phyloP scores from a whole-genome alignment of 2,113 vertebrate genomes.

The Delphinus delphis region DNA sequence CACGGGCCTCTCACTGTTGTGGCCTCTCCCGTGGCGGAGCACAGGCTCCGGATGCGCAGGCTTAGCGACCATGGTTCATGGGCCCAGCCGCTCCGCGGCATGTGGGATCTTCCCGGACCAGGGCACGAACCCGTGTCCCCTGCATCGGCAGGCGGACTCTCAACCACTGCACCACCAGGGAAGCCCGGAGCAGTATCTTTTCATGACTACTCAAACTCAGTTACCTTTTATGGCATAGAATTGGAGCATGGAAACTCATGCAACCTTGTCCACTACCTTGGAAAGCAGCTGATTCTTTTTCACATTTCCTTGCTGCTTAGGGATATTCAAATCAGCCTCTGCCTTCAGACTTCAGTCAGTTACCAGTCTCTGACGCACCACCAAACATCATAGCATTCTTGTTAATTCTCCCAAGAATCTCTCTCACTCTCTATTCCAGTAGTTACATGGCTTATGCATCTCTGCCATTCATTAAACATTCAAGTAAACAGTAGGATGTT shows the following conservation, averaged over 20 bases:
- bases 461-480: neutral
- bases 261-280: neutral
- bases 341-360: neutral
- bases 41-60: too few relatives aligned
- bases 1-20: too few relatives aligned
- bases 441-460: neutral
- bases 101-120: too few relatives aligned
- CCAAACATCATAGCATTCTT: neutral
- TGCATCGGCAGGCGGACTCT: too few relatives aligned
- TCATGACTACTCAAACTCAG: neutral
- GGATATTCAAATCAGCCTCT: neutral
- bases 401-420: neutral
- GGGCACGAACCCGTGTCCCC: too few relatives aligned
- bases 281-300: neutral
- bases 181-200: neutral
- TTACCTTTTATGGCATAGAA: neutral
- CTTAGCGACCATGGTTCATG: too few relatives aligned
- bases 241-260: neutral
- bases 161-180: too few relatives aligned
- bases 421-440: neutral
- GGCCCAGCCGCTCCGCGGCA: too few relatives aligned
- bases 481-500: neutral
- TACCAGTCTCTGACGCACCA: neutral
- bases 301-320: neutral
- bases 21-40: too few relatives aligned